Conservation (phyloP, 1,140 invertebrate species). For the Halictus rubicundus region DNA sequence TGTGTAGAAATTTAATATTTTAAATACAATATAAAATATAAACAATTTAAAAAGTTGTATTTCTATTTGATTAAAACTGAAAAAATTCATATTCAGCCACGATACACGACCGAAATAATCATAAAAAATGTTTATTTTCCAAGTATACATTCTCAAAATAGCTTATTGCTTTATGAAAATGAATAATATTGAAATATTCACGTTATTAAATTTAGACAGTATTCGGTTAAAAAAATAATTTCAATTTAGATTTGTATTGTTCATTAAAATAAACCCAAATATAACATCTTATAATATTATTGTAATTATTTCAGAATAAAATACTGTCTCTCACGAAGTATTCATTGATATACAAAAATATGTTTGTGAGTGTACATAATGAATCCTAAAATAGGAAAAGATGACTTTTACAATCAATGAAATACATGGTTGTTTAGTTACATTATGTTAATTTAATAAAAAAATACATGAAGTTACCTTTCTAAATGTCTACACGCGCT, state of each 20-base stretch:
- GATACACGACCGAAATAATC: not conserved
- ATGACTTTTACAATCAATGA: not conserved
- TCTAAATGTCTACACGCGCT: not conserved
- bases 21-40: not conserved
- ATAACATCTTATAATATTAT: not conserved
- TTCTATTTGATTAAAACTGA: not conserved
- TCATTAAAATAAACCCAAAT: not conserved
- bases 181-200: too few relatives aligned
- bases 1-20: conserved; percentile 7
- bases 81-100: not conserved
- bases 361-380: not conserved
- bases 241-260: not conserved
- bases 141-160: too few relatives aligned
- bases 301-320: not conserved
- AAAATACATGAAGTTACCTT: not conserved
- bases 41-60: not conserved
- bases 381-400: not conserved
- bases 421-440: conserved; percentile 8
- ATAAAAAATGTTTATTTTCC: not conserved
- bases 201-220: too few relatives aligned
- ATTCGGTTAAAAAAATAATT: not conserved
- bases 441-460: not conserved
- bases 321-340: not conserved
- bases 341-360: too few relatives aligned
- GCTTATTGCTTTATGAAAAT: too few relatives aligned